Conservation (phyloP, 2,797 vertebrate genomes). For the Neosilurus hyrtlii region DNA sequence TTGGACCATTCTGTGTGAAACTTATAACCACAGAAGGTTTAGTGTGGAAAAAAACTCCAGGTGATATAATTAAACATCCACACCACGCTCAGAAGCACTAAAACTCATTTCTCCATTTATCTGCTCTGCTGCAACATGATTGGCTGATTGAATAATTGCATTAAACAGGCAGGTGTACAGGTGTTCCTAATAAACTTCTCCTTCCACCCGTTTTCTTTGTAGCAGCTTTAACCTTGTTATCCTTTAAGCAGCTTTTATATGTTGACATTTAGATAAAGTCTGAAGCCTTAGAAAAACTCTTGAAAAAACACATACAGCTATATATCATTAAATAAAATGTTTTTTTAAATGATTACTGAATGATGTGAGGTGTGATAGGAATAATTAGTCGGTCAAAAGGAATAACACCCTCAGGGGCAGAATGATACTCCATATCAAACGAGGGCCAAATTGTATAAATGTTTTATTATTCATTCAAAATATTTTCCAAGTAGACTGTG, state of each 20-base stretch:
- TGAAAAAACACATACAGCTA: no score
- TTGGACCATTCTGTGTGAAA: background rate
- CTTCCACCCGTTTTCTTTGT: background rate
- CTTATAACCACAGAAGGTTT: background rate
- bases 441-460: no score
- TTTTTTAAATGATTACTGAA: no score
- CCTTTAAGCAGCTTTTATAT: background rate
- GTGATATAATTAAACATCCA: background rate
- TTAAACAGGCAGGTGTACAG: background rate
- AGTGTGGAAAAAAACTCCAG: background rate
- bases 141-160: background rate
- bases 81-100: no score
- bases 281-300: no score
- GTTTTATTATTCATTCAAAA: no score
- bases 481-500: no score
- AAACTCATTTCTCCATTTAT: background rate
- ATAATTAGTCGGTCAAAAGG: no score
- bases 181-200: background rate
- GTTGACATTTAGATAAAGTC: background rate
- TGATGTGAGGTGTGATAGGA: no score
- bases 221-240: background rate
- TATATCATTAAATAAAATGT: no score
- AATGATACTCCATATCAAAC: no score
- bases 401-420: no score
- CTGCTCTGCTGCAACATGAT: background rate